Evolutionary conservation across 2,888 invertebrate genomes (phyloP).

Genomic region (Nomada goodeniana): DNA sequence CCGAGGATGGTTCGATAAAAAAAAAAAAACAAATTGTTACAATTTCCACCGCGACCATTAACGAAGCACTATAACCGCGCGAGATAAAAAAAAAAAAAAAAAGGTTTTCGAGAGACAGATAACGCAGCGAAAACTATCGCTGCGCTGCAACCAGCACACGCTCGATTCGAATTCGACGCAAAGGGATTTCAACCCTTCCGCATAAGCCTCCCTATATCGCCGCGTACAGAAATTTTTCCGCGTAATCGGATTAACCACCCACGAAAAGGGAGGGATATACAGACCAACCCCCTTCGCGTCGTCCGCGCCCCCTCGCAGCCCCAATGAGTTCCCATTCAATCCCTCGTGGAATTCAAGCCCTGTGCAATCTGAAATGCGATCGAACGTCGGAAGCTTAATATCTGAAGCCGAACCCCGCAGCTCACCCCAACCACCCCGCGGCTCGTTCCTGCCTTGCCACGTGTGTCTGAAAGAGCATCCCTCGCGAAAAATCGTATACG

Average conservation of each 20-base stretch:
- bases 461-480: conserved; percentile 43
- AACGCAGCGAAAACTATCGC: neutral
- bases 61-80: no score
- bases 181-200: conserved; percentile 40
- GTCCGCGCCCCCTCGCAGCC: conserved; percentile 18
- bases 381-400: conserved; percentile 72
- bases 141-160: neutral
- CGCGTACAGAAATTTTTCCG: conserved; percentile 74
- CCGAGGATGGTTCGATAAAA: no score
- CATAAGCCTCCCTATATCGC: conserved; percentile 32
- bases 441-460: conserved; percentile 40
- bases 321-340: conserved; percentile 74
- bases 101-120: neutral
- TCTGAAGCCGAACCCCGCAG: conserved; percentile 43
- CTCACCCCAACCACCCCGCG: neutral
- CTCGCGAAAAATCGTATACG: conserved; percentile 38
- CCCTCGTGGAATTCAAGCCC: conserved; percentile 71
- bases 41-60: no score
- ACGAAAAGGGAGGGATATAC: conserved; percentile 63
- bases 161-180: neutral
- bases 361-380: conserved; percentile 76
- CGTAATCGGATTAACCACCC: conserved; percentile 75
- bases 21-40: no score
- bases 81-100: no score
- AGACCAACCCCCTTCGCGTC: conserved; percentile 19